Base-by-base conservation (phyloP, 2,113 vertebrate genomes). In the Passer montanus region DNA sequence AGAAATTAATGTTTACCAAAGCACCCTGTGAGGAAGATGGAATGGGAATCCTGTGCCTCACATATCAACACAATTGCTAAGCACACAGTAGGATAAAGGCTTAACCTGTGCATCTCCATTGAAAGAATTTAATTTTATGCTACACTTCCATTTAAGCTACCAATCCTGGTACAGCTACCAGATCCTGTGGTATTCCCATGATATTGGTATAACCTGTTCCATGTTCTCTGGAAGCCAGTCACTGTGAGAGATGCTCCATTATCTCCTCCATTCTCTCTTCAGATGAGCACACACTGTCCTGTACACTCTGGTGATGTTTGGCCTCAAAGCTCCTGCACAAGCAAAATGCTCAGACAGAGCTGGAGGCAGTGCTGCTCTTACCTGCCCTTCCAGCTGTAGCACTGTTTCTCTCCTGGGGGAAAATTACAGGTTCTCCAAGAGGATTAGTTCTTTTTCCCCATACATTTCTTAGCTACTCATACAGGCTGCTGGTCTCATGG, bases 361-460 rank as follows among this genome's bases (percentile, higher is more conserved):
- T 90, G 85, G 26, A 93, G 93, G 90, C 94, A 84, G 39, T 20
- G 60, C 64, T 80, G 76, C 90, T 90, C 74, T 53, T 14, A 60
- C 82, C 93, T 47, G 52, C 59, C 60, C 76, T 91, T 78, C 95
- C 76, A 95, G 84, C 82, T 55, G 72, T 4, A 63, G 82, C 72
- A 70, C 75, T 86, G 7, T 17, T 84, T 67, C 80, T 89, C 44
- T 92, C 80, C 86, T 49, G 56, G 41, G 77, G 85, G 73, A 33
- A 83, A 87, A 89, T 90, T 44, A 93, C 83, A 86, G 72, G 64
- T 87, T 94, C 79, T 72, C 68, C 21, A 75, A 90, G 72, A 94
- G 75, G 75, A 67, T 74, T 77, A 39, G 10, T 70, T 86, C 59
- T 77, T 59, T n/a, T 74, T 68, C 77, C 76, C 52, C 79, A 59